A percentile compares a stretch with the other conserved stretches of the same genome.
These are phyloP conservation scores for Eulimnadia texana DNA, from an alignment of 1,140 invertebrate genomes.

Conservation along the genomic window DNA sequence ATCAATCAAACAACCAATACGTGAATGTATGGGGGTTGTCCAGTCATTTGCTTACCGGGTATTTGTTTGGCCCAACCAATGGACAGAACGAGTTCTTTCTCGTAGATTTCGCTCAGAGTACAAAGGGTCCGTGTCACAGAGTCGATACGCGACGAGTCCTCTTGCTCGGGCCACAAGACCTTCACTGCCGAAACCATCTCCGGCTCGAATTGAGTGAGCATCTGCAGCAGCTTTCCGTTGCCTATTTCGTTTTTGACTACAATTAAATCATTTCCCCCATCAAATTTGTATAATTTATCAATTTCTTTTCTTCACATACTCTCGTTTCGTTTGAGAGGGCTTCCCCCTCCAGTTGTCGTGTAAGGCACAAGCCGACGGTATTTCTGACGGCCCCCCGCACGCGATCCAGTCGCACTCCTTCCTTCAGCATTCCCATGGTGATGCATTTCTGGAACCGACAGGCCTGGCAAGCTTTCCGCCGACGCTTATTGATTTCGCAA, in stretches of 20 bases:
- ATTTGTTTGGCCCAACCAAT: conserved; percentile 98
- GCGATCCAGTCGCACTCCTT: conserved; percentile 80
- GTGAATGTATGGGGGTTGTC: too few relatives aligned
- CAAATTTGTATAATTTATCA: too few relatives aligned
- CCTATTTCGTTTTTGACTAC: too few relatives aligned
- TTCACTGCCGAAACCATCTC: conserved; percentile 39
- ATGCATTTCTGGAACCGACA: conserved; percentile 95
- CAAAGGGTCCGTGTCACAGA: conserved; percentile 41
- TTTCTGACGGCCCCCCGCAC: conserved; percentile 86
- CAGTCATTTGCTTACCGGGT: too few relatives aligned
- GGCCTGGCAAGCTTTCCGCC: conserved; percentile 90
- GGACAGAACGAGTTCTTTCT: conserved; percentile 80
- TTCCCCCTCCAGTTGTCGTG: too few relatives aligned
- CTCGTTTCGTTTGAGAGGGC: too few relatives aligned
- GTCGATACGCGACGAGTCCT: conserved; percentile 20
- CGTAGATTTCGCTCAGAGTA: conserved; percentile 81
- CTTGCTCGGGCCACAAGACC: conserved; percentile 1
- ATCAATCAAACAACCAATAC: too few relatives aligned
- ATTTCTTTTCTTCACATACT: too few relatives aligned
- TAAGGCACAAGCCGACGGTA: conserved; percentile 52
- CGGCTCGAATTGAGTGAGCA: conserved; percentile 70
- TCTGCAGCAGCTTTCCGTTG: too few relatives aligned
- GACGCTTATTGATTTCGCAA: conserved; percentile 95
- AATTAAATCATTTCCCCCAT: too few relatives aligned
- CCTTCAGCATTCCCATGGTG: conserved; percentile 92